Conservation (phyloP, 2,888 invertebrate species). For the Eudemis profundana region DNA sequence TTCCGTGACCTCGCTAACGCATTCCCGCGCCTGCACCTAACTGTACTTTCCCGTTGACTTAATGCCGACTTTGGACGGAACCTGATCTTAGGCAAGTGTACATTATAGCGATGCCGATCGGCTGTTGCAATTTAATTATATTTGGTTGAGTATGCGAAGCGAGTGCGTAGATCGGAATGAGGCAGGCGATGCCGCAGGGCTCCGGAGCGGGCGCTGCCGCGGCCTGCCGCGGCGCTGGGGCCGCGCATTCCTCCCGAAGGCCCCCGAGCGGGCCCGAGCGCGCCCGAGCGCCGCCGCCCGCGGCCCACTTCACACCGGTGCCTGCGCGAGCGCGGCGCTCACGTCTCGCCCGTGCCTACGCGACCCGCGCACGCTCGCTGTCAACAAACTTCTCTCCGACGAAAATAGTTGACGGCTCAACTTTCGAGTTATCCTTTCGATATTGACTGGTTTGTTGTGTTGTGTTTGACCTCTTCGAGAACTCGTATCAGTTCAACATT, state of each 20-base stretch:
- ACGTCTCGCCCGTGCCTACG: conserved; percentile 70
- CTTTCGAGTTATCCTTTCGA: conserved; percentile 71
- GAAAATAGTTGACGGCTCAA: conserved; percentile 70
- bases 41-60: conserved; percentile 85
- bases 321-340: conserved; percentile 83
- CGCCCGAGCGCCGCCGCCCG: conserved; percentile 66
- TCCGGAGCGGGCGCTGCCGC: conserved; percentile 61
- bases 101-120: conserved; percentile 79
- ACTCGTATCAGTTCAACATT: conserved; percentile 65
- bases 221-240: conserved; percentile 51
- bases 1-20: conserved; percentile 86
- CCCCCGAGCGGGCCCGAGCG: conserved; percentile 67
- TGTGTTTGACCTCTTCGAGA: conserved; percentile 68
- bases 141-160: conserved; percentile 74
- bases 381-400: conserved; percentile 81
- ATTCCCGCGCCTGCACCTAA: conserved; percentile 85
- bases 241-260: conserved; percentile 77
- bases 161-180: conserved; percentile 71
- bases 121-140: conserved; percentile 84
- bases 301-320: conserved; percentile 83
- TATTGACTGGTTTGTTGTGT: conserved; percentile 75
- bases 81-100: conserved; percentile 83
- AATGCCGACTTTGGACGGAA: conserved; percentile 83
- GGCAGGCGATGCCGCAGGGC: conserved; percentile 59
- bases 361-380: conserved; percentile 67